A percentile compares a stretch with the other conserved stretches of the same genome.
phyloP scores from a whole-genome alignment of 1,140 invertebrate species.

The Drosophila jambulina region DNA sequence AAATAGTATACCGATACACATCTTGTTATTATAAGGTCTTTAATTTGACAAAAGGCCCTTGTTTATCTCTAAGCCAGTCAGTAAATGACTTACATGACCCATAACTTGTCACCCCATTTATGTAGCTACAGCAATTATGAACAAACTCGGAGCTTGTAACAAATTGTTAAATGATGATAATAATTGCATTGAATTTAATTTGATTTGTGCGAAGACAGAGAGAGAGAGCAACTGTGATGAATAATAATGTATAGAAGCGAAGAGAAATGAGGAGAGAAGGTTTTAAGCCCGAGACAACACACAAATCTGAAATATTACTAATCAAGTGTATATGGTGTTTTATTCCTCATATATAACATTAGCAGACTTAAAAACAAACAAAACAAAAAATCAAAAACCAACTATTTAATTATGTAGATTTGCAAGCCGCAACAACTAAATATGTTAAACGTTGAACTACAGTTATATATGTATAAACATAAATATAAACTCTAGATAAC shows the following conservation, averaged over 20 bases:
- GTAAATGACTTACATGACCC: neutral
- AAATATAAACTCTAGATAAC: slow-evolving; percentile 62
- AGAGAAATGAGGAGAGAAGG: neutral
- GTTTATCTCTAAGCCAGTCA: slow-evolving; percentile 12
- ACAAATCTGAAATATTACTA: slow-evolving; percentile 65
- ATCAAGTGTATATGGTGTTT: slow-evolving; percentile 81
- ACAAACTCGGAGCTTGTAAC: slow-evolving; percentile 70
- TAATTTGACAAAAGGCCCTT: neutral
- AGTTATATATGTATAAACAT: slow-evolving; percentile 41
- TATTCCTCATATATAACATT: slow-evolving; percentile 66
- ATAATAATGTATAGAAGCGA: slow-evolving; percentile 67
- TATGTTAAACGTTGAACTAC: slow-evolving; percentile 64
- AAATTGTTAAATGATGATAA: slow-evolving; percentile 81
- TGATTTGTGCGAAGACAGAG: slow-evolving; percentile 67
- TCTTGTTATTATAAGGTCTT: neutral
- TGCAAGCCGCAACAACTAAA: slow-evolving; percentile 49
- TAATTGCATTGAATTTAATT: slow-evolving; percentile 72
- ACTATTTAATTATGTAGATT: slow-evolving; percentile 54
- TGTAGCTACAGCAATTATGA: slow-evolving; percentile 37
- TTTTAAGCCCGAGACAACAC: slow-evolving; percentile 57
- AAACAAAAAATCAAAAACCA: slow-evolving; percentile 40
- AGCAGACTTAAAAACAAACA: slow-evolving; percentile 40
- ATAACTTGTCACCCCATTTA: slow-evolving; percentile 18
- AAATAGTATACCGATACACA: neutral
- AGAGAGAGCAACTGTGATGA: slow-evolving; percentile 71